Percentiles rank a stretch among this genome's conserved stretches.
Conservation (phyloP, 92 coral and sea anemone genomes). For the Parazoanthus atlanticus region DNA sequence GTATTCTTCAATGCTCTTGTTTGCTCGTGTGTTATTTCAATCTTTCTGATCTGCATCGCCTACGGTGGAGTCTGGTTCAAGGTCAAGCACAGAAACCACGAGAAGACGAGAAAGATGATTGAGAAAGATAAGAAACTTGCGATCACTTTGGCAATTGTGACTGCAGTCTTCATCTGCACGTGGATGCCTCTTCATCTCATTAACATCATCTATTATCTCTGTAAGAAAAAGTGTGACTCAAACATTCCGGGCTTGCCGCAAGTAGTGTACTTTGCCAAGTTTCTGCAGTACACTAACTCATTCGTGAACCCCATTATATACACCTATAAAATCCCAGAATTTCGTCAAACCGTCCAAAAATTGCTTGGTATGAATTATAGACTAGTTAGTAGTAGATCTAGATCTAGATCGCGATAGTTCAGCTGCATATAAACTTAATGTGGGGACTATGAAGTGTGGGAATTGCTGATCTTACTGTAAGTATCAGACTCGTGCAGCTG, state of each 20-base stretch:
- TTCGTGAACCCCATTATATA: slow-evolving; percentile 36
- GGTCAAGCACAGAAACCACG: slow-evolving; percentile 45
- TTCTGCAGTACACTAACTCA: slow-evolving; percentile 40
- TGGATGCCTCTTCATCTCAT: slow-evolving; percentile 43
- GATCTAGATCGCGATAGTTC: slow-evolving; percentile 20
- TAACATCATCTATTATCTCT: slow-evolving; percentile 30
- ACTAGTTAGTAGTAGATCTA: slow-evolving; percentile 19
- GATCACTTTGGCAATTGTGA: slow-evolving; percentile 31
- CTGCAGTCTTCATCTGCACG: slow-evolving; percentile 18
- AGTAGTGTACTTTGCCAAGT: slow-evolving; percentile 37
- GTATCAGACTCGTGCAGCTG: too few species aligned
- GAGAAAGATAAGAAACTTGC: slow-evolving; percentile 48
- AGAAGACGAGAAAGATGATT: slow-evolving; percentile 36
- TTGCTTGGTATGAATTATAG: slow-evolving; percentile 36
- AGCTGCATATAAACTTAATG: background rate
- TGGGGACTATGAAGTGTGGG: background rate
- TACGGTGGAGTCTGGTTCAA: slow-evolving; percentile 43
- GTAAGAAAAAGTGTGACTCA: slow-evolving; percentile 2
- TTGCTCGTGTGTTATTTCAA: slow-evolving; percentile 1
- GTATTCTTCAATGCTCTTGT: slow-evolving; percentile 34
- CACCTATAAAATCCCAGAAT: slow-evolving; percentile 41
- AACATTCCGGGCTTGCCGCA: slow-evolving; percentile 3
- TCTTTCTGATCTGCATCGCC: slow-evolving; percentile 18
- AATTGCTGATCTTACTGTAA: background rate
- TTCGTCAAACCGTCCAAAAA: slow-evolving; percentile 27